Percentiles rank a stretch among this genome's conserved stretches.
Conservation (phyloP, 2,888 invertebrate species). For the Autographa pulchrina region DNA sequence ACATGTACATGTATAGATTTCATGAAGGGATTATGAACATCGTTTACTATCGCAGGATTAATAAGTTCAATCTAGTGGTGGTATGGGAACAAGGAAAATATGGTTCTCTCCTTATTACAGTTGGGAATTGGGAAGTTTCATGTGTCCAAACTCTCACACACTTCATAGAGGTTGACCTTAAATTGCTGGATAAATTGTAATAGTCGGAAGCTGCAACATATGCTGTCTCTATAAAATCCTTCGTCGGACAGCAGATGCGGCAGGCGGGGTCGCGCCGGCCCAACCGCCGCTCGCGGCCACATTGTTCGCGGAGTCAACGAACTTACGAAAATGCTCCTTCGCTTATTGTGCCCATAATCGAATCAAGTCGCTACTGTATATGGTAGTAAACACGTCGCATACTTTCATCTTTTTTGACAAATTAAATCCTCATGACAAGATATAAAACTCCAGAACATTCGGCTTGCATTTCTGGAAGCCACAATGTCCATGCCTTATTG, state of each 20-base stretch:
- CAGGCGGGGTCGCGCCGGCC: conserved; percentile 72
- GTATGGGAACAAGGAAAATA: not conserved
- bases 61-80: not conserved
- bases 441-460: conserved; percentile 65
- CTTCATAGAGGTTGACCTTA: conserved; percentile 15
- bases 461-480: conserved; percentile 61
- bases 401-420: conserved; percentile 78
- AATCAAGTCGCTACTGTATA: conserved; percentile 84
- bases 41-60: not conserved
- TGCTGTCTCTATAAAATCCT: conserved; percentile 79
- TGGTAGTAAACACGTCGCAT: conserved; percentile 79
- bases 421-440: conserved; percentile 74
- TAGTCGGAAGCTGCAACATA: conserved; percentile 70
- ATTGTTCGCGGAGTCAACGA: conserved; percentile 87
- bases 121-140: conserved; percentile 21
- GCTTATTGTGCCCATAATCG: conserved; percentile 88
- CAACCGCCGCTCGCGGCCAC: conserved; percentile 74
- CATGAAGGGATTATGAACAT: not conserved
- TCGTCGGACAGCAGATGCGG: conserved; percentile 81
- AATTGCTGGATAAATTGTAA: conserved; percentile 40
- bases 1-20: too few species aligned
- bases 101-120: not conserved
- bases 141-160: not conserved
- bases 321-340: conserved; percentile 86
- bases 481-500: conserved; percentile 36